A percentile compares a stretch with the other conserved stretches of the same genome.
phyloP scores from a whole-genome alignment of 2,113 vertebrate genomes.

The Lucifuga dentata region DNA sequence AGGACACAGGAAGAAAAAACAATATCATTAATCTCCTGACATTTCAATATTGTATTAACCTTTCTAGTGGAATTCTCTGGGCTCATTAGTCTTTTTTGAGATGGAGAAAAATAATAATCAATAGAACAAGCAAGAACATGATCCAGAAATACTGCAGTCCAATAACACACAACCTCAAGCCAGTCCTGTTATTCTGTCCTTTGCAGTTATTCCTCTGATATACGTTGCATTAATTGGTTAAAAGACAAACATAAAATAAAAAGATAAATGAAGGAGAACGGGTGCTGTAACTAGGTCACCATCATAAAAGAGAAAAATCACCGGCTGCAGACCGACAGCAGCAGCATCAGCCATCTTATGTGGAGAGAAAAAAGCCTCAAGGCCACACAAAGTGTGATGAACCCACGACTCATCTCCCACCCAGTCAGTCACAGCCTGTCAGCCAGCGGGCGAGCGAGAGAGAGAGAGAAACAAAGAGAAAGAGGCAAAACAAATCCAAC shows the following conservation, averaged over 20 bases:
- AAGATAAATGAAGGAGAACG: conserved; percentile 47
- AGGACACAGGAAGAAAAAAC: conserved; percentile 76
- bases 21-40: conserved; percentile 87
- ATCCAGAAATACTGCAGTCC: conserved; percentile 70
- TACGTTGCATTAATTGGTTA: conserved; percentile 42
- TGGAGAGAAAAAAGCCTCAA: conserved; percentile 44
- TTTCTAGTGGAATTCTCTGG: conserved; percentile 81
- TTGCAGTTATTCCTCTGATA: conserved; percentile 54
- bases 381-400: conserved; percentile 70
- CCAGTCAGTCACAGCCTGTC: conserved; percentile 58
- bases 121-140: conserved; percentile 82
- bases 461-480: neutral
- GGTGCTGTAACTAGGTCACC: conserved; percentile 48
- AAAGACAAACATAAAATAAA: conserved; percentile 37
- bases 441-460: neutral
- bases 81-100: conserved; percentile 86
- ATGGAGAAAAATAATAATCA: conserved; percentile 81
- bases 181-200: conserved; percentile 66
- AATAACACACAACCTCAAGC: conserved; percentile 70
- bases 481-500: conserved; percentile 26
- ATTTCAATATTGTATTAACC: conserved; percentile 90
- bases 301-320: conserved; percentile 65
- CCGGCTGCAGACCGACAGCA: conserved; percentile 53
- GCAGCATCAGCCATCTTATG: conserved; percentile 56
- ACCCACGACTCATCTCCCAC: conserved; percentile 45